These are phyloP conservation scores for Neolamprologus tretocephalus DNA, from an alignment of 2,113 vertebrate species.

Conservation along the genomic window DNA sequence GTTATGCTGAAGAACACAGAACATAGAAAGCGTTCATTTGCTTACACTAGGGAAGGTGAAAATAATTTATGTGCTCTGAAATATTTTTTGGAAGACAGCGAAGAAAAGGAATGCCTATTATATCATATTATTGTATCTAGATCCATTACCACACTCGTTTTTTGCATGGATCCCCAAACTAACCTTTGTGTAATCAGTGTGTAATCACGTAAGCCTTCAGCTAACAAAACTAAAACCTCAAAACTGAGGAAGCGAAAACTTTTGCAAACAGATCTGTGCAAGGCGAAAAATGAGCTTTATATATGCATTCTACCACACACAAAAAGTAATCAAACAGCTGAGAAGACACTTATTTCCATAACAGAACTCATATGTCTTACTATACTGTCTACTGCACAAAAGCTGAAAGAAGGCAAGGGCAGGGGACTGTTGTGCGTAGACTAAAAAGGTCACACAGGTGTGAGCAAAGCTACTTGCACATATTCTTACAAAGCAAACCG, in stretches of 20 bases:
- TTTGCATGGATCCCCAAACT: not conserved
- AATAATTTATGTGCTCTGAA: not conserved
- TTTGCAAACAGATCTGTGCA: not conserved
- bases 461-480: not conserved
- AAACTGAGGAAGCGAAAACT: not conserved
- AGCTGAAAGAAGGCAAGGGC: not conserved
- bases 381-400: not conserved
- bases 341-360: not conserved
- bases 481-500: not conserved
- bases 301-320: not conserved
- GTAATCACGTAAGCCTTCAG: not conserved
- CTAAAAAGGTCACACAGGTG: conserved; percentile 4
- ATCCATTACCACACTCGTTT: not conserved
- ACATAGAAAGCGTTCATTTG: not conserved
- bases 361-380: not conserved
- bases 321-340: not conserved
- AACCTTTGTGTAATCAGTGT: not conserved
- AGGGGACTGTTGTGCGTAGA: not conserved
- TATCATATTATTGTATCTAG: not conserved
- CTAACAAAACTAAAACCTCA: not conserved
- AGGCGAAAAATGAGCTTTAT: not conserved
- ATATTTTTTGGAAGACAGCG: not conserved
- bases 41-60: not conserved
- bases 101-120: not conserved
- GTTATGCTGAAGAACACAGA: not conserved